phyloP scores from a whole-genome alignment of 2,797 vertebrate genomes.

The Sciurus carolinensis region DNA sequence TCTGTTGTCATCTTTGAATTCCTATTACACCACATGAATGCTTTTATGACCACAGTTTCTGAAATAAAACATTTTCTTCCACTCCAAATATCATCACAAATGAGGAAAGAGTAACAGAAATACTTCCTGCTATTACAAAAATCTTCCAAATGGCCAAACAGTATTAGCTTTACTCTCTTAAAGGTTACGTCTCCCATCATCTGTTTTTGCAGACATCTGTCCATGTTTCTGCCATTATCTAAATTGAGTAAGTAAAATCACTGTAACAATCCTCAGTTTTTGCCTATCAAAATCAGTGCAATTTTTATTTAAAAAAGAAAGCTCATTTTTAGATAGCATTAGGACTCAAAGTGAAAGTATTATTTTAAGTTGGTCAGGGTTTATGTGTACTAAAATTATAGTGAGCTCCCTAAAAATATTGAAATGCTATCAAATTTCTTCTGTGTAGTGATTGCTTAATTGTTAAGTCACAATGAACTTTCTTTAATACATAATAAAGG shows the following conservation, averaged over 20 bases:
- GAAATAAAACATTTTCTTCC: slow-evolving; percentile 48
- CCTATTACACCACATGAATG: neutral
- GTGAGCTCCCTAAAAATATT: neutral
- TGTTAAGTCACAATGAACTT: neutral
- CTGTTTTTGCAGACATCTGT: neutral
- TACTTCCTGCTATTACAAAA: neutral
- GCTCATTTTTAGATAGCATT: neutral
- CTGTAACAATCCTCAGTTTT: neutral
- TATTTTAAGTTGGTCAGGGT: neutral
- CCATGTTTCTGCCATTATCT: slow-evolving; percentile 25
- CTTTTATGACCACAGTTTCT: slow-evolving; percentile 31
- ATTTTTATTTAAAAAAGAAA: slow-evolving; percentile 4
- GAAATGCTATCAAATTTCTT: neutral
- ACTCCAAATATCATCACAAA: slow-evolving; percentile 40
- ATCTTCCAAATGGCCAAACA: slow-evolving; percentile 26
- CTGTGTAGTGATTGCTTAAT: neutral
- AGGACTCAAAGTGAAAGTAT: slow-evolving; percentile 17
- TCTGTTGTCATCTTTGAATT: neutral
- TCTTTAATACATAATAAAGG: neutral
- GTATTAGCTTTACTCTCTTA: slow-evolving; percentile 33
- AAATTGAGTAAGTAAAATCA: slow-evolving; percentile 40
- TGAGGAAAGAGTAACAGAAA: slow-evolving; percentile 9
- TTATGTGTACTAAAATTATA: neutral
- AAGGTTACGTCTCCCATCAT: slow-evolving; percentile 36
- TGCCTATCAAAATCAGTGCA: neutral